A percentile compares a stretch with the other conserved stretches of the same genome.
Conservation (phyloP, 2,888 invertebrate genomes). For the Phorcus lineatus region DNA sequence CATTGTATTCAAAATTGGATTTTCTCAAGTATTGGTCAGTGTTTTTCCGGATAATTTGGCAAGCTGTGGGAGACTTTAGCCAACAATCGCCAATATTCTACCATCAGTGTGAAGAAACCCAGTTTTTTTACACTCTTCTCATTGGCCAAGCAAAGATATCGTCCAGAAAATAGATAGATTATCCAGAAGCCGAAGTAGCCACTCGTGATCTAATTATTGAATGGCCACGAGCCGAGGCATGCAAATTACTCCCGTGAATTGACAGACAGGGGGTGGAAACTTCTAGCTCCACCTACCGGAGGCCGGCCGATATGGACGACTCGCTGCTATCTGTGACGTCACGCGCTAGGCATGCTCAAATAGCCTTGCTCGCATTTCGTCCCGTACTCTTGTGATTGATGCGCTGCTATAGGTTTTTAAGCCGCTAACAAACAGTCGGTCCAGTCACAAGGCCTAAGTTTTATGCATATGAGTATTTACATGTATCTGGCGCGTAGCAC, state of each 20-base stretch:
- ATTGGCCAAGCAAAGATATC: slow-evolving; percentile 9
- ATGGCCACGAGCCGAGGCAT: neutral
- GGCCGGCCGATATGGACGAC: slow-evolving; percentile 23
- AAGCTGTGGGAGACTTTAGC: neutral
- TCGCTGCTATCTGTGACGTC: slow-evolving; percentile 34
- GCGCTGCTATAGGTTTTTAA: slow-evolving; percentile 49
- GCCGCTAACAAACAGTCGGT: slow-evolving; percentile 38
- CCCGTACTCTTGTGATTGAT: slow-evolving; percentile 46
- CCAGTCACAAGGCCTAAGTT: slow-evolving; percentile 20
- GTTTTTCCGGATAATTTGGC: slow-evolving; percentile 12
- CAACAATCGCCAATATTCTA: neutral
- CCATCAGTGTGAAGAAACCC: neutral
- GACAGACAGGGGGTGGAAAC: neutral
- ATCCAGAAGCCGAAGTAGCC: neutral
- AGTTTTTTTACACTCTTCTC: neutral
- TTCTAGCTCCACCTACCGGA: slow-evolving; percentile 26
- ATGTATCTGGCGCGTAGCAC: slow-evolving; percentile 4
- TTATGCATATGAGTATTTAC: slow-evolving; percentile 28
- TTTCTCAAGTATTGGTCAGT: neutral
- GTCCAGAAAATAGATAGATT: slow-evolving; percentile 16
- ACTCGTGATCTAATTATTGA: slow-evolving; percentile 25
- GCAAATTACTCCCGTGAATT: neutral
- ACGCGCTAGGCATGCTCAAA: slow-evolving; percentile 35
- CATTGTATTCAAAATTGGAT: slow-evolving; percentile 9
- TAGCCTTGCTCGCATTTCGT: slow-evolving; percentile 29